phyloP scores from a whole-genome alignment of 1,140 invertebrate genomes.

The Elymnias hypermnestra region DNA sequence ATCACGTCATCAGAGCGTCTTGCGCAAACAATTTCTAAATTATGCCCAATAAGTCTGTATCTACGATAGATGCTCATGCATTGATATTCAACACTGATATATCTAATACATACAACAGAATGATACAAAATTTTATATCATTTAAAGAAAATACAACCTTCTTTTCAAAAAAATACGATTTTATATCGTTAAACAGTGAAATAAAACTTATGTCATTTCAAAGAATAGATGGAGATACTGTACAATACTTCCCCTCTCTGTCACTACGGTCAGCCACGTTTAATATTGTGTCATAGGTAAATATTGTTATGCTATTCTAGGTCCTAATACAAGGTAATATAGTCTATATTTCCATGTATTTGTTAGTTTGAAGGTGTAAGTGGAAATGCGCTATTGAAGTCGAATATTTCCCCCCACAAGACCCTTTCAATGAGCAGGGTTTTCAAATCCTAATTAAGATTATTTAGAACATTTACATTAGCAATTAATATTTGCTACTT shows the following conservation, averaged over 20 bases:
- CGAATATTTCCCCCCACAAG: slow-evolving; percentile 38
- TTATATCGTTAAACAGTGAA: background rate
- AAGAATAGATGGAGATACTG: background rate
- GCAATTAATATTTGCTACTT: too few species aligned
- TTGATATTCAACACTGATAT: slow-evolving; percentile 53
- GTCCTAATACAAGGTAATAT: slow-evolving; percentile 5
- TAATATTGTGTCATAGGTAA: slow-evolving; percentile 32
- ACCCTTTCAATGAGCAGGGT: slow-evolving; percentile 36
- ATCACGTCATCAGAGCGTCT: slow-evolving; percentile 39
- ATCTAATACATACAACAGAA: slow-evolving; percentile 22
- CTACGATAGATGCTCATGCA: slow-evolving; percentile 39
- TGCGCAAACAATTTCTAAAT: slow-evolving; percentile 39
- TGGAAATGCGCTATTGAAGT: slow-evolving; percentile 29
- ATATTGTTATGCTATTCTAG: slow-evolving; percentile 11
- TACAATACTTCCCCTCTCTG: slow-evolving; percentile 37
- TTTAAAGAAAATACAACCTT: slow-evolving; percentile 1
- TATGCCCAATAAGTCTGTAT: slow-evolving; percentile 42
- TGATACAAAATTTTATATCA: background rate
- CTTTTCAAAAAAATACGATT: background rate
- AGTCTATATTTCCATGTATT: slow-evolving; percentile 11
- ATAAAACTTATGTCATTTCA: background rate
- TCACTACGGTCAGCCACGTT: slow-evolving; percentile 31
- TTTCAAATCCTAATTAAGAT: slow-evolving; percentile 11
- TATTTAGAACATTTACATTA: background rate
- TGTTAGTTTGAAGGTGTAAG: slow-evolving; percentile 27